Evolutionary conservation across 2,113 vertebrate genomes (phyloP), one percentile per base, ranked within the genome.

Genomic region (Aspiorhynchus laticeps): DNA sequence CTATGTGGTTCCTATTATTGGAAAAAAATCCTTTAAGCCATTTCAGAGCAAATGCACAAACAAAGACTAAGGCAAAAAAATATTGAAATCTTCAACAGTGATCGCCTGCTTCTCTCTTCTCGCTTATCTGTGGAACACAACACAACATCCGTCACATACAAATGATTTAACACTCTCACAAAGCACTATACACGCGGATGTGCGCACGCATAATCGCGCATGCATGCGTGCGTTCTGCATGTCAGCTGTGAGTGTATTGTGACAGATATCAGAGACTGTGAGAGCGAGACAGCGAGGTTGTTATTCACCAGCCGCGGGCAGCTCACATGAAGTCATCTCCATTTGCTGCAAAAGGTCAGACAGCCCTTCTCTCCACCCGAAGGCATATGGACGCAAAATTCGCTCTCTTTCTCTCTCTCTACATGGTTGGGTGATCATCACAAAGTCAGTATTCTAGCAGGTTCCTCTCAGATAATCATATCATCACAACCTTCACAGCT

Each of bases 291-390:
- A 9, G 9, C 82, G 51, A 61, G 43, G 36, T 59, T 26, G 41
- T 65, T 81, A 85, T 87, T 91, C 87, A 69, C 33, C 75, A 81
- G 80, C 71, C 79, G 36, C 24, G 28, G 41, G 73, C 78, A 61
- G 71, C 71, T 74, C 71, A 74, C 36, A 3, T 41, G 4, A 41
- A 74, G 21, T 41, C 69, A 7, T 80, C 61, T 85, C 85, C 75
- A 77, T 61, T 83, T 51, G 77, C 79, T 28, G 81, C 77, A 84
- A 90, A 92, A 92, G 91, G 91, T 91, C 90, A 91, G 51, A 78
- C 31, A 6, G 31, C 71, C 48, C 19, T 76, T 75, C 63, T 77
- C 84, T 83, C 73, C 67, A n/a, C 67, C 56, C 79, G 51, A 71
- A 11, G 17, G 48, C 83, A 33, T 48, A 2, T n/a, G 69, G 69